Conservation (phyloP, 2,797 vertebrate species). For the Holocentrus rufus region DNA sequence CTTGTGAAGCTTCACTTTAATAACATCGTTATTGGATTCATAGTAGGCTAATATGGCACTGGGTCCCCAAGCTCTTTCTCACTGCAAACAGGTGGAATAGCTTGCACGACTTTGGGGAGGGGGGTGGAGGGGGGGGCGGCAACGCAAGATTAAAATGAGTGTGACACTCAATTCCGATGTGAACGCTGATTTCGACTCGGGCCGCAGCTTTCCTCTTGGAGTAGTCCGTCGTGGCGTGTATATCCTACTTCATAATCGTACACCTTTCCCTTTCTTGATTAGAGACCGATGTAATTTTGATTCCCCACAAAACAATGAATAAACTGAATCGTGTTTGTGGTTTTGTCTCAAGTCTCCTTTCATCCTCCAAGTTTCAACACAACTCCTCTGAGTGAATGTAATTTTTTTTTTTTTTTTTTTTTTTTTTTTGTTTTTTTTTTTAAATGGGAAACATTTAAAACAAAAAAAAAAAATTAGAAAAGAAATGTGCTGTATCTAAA, state of each 20-base stretch:
- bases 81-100: constrained; percentile 17
- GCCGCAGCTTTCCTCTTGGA: constrained; percentile 6
- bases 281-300: constrained; percentile 44
- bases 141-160: neutral
- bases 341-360: constrained; percentile 63
- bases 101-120: neutral
- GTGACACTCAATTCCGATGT: neutral
- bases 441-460: too few species aligned
- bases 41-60: neutral
- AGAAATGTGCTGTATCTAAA: too few species aligned
- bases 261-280: constrained; percentile 16
- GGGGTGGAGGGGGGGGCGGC: neutral
- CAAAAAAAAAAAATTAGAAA: too few species aligned
- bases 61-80: constrained; percentile 49
- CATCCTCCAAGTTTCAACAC: constrained; percentile 73
- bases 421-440: constrained; percentile 10
- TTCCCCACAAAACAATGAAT: constrained; percentile 67
- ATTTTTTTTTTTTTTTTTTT: constrained; percentile 26
- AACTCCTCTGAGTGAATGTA: constrained; percentile 62
- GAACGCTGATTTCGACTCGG: constrained; percentile 14
- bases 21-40: neutral
- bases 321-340: constrained; percentile 52
- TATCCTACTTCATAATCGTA: constrained; percentile 2
- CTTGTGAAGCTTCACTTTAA: neutral
- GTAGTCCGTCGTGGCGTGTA: constrained; percentile 10